These are phyloP conservation scores for Drosophila prosaltans DNA, from an alignment of 1,140 invertebrate genomes.

Conservation along the genomic window DNA sequence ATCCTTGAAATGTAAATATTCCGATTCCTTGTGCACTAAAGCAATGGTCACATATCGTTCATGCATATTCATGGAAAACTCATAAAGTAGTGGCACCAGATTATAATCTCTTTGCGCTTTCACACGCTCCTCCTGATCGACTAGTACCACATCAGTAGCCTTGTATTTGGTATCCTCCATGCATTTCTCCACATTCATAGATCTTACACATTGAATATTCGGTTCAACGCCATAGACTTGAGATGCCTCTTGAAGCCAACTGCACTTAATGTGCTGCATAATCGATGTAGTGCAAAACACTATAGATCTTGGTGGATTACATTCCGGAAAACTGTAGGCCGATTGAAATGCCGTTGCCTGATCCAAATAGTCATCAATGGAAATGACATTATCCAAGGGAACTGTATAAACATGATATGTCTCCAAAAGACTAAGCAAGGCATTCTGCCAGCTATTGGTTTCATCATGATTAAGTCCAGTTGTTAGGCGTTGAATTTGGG, in stretches of 20 bases:
- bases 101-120: slow-evolving; percentile 85
- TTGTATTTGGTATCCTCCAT: slow-evolving; percentile 86
- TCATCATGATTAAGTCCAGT: slow-evolving; percentile 77
- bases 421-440: slow-evolving; percentile 85
- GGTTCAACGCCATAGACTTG: slow-evolving; percentile 89
- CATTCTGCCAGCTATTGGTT: slow-evolving; percentile 84
- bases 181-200: slow-evolving; percentile 85
- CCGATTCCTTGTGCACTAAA: slow-evolving; percentile 87
- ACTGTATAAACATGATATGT: slow-evolving; percentile 83
- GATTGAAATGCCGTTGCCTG: slow-evolving; percentile 86
- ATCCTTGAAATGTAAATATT: slow-evolving; percentile 85
- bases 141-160: slow-evolving; percentile 87
- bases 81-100: slow-evolving; percentile 87
- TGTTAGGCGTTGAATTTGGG: slow-evolving; percentile 85
- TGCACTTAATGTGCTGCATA: slow-evolving; percentile 88
- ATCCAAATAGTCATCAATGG: slow-evolving; percentile 86
- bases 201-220: slow-evolving; percentile 87
- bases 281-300: slow-evolving; percentile 87
- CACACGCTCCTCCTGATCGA: slow-evolving; percentile 86
- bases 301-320: slow-evolving; percentile 86
- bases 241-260: slow-evolving; percentile 88
- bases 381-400: slow-evolving; percentile 83
- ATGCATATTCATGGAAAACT: slow-evolving; percentile 85
- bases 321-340: slow-evolving; percentile 86
- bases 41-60: slow-evolving; percentile 88